These are phyloP conservation scores for Venustaconcha ellipsiformis DNA, from an alignment of 1,140 invertebrate genomes.

Conservation along the genomic window DNA sequence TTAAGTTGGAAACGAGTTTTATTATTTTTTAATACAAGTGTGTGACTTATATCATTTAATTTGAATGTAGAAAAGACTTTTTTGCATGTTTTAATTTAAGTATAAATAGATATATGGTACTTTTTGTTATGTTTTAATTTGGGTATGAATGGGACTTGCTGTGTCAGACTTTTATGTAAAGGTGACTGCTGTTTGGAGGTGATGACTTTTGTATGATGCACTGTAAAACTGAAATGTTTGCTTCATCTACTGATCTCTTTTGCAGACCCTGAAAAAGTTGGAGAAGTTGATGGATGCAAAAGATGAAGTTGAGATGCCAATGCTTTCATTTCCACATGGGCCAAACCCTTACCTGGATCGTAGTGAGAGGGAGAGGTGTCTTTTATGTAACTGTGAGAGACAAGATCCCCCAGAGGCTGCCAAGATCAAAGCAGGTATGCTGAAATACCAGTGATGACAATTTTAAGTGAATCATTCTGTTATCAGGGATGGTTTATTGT, in stretches of 20 bases:
- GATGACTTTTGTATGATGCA: no score
- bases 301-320: constrained; percentile 39
- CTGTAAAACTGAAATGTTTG: no score
- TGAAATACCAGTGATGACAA: neutral
- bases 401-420: constrained; percentile 46
- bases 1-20: no score
- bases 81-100: no score
- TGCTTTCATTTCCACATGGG: constrained; percentile 45
- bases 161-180: no score
- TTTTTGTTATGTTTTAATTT: no score
- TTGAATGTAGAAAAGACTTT: no score
- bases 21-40: no score
- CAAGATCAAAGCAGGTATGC: constrained; percentile 35
- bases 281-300: constrained; percentile 57
- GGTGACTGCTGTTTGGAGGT: no score
- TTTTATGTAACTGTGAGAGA: constrained; percentile 61
- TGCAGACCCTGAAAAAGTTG: constrained; percentile 48
- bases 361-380: constrained; percentile 42
- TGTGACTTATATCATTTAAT: no score
- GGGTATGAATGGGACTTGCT: no score
- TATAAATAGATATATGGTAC: no score
- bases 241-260: neutral
- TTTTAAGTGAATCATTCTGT: neutral
- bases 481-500: neutral
- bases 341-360: constrained; percentile 58